Evolutionary conservation across 2,797 vertebrate genomes (phyloP).

Genomic region (Halcyon leucocephala): DNA sequence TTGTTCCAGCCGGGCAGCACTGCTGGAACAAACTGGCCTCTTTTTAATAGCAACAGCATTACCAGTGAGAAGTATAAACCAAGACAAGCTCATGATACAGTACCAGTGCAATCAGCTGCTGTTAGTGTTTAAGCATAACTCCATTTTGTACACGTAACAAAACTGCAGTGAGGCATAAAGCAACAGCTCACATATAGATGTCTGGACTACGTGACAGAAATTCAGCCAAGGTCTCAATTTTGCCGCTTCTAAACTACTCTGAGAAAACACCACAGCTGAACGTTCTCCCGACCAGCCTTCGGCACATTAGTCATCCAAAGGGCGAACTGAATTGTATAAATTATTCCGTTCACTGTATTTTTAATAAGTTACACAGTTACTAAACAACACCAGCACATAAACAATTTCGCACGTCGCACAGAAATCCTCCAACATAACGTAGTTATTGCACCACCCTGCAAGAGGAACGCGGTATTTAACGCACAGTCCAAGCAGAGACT

Average conservation of each 20-base stretch:
- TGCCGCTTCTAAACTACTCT: accelerated
- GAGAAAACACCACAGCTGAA: neutral
- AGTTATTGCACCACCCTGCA: accelerated
- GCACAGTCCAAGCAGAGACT: neutral
- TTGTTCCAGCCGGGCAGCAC: neutral
- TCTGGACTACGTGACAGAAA: accelerated
- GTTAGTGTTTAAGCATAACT: accelerated
- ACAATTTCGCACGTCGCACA: neutral
- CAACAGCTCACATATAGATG: accelerated
- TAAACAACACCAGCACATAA: neutral
- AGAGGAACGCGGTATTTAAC: neutral
- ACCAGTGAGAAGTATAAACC: accelerated
- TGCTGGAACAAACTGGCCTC: neutral
- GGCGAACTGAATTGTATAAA: neutral
- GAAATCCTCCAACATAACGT: neutral
- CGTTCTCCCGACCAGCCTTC: accelerated
- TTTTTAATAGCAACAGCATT: neutral
- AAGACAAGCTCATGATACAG: neutral
- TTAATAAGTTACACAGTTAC: neutral
- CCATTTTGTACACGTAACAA: neutral
- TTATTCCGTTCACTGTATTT: neutral
- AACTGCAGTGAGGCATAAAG: neutral
- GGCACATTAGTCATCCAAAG: neutral
- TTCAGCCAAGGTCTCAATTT: accelerated
- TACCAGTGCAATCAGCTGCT: neutral